A percentile compares a stretch with the other conserved stretches of the same genome.
phyloP scores from a whole-genome alignment of 2,797 vertebrate species.

The Eremophila alpestris region DNA sequence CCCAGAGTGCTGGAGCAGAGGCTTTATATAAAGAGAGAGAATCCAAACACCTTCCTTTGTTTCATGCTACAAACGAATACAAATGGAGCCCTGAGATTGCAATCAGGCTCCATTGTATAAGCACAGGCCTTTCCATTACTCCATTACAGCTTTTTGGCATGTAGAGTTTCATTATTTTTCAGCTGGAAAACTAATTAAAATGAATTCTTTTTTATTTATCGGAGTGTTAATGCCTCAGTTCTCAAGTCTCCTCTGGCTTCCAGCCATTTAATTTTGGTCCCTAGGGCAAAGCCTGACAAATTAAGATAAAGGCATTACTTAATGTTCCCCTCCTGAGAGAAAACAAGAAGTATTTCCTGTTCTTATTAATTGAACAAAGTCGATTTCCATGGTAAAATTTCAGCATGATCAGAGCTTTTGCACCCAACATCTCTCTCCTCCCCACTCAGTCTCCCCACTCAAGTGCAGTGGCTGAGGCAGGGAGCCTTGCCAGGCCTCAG shows the following conservation, averaged over 20 bases:
- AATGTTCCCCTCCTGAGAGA: constrained; percentile 82
- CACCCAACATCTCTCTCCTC: not conserved
- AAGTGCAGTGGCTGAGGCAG: not conserved
- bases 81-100: constrained; percentile 74
- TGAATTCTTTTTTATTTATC: constrained; percentile 74
- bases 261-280: constrained; percentile 74
- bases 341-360: constrained; percentile 87
- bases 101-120: constrained; percentile 77
- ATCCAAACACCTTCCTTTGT: constrained; percentile 82
- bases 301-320: constrained; percentile 88
- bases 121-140: constrained; percentile 74
- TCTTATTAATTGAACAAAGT: constrained; percentile 80
- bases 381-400: constrained; percentile 70
- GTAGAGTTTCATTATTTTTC: constrained; percentile 72
- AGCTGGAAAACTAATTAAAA: constrained; percentile 84
- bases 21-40: constrained; percentile 77
- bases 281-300: constrained; percentile 82
- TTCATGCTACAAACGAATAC: constrained; percentile 59
- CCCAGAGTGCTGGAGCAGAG: constrained; percentile 74
- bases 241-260: constrained; percentile 69
- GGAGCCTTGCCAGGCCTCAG: not conserved
- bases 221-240: constrained; percentile 73
- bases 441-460: not conserved
- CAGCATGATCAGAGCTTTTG: constrained; percentile 7
- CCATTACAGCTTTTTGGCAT: constrained; percentile 71